Evolutionary conservation across 2,888 invertebrate genomes (phyloP), one percentile per base, ranked within the genome.

Genomic region (Caenorhabditis becei): DNA sequence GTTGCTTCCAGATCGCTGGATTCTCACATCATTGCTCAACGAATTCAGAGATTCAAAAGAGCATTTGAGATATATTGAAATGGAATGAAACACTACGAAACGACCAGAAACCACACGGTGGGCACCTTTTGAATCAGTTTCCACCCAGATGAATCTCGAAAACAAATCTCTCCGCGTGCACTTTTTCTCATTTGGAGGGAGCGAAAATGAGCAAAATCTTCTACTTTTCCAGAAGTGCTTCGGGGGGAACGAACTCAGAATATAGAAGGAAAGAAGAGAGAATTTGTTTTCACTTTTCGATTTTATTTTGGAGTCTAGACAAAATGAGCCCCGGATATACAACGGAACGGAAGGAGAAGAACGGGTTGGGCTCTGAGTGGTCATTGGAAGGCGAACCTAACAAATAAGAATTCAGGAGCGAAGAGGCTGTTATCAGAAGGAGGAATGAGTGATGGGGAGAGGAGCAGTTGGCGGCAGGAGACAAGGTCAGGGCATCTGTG

Each of bases 81-180:
- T n/a, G n/a, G 72, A 62, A 72, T 53, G 11, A 51, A 58, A 18
- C 37, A 41, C 16, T 37, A 24, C 18, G 18, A 18, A 23, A 4
- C 24, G 32, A 56, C 18, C 54, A 56, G 23, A 18, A n/a, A 56
- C 54, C 54, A 41, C 35, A 35, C 41, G 3, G 16, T 14, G 14
- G 47, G 10, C 35, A 71, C 56, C 54, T 47, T 54, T 56, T 41
- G 74, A 74, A 74, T 74, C 59, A 74, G 74, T 74, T 74, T 74
- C 65, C 74, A 74, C 65, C 41, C 37, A 51, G 56, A 74, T 74
- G 74, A 74, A 74, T 74, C 58, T 66, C 59, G 44, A 41, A 41
- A 41, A 41, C 41, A 41, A 14, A 41, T 41, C 14, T 41, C n/a
- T 54, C 20, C 58, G 35, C 37, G n/a, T 37, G 62, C 28, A 62